These are phyloP conservation scores for Nothobranchius kuhntae DNA, from an alignment of 2,113 vertebrate genomes.

Conservation along the genomic window DNA sequence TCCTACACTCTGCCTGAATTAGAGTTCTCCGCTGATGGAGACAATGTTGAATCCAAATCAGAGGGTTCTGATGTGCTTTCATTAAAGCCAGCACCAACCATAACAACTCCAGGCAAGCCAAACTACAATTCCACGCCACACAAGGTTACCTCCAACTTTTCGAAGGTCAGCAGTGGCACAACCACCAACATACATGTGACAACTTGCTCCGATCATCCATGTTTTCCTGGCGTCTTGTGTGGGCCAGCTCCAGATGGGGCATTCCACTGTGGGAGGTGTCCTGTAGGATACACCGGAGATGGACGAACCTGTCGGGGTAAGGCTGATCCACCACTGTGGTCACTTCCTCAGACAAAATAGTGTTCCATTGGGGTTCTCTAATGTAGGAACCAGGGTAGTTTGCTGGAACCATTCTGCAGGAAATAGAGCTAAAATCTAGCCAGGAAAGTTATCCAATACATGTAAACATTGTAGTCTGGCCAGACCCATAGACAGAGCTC, in stretches of 20 bases:
- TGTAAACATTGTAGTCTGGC: no score
- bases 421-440: no score
- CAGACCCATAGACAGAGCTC: no score
- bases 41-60: not conserved
- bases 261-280: constrained; percentile 79
- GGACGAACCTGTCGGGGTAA: constrained; percentile 80
- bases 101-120: constrained; percentile 11
- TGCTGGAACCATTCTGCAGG: no score
- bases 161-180: not conserved
- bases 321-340: not conserved
- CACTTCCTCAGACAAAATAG: no score
- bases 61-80: not conserved
- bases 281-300: constrained; percentile 76
- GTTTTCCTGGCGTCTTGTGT: constrained; percentile 76
- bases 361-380: no score
- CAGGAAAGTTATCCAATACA: no score
- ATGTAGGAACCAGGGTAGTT: no score
- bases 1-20: constrained; percentile 22
- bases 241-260: constrained; percentile 8
- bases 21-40: constrained; percentile 52
- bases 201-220: constrained; percentile 50
- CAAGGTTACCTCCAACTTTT: constrained; percentile 1
- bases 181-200: not conserved
- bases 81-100: not conserved
- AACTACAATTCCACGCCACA: not conserved